A percentile compares a stretch with the other conserved stretches of the same genome.
phyloP scores from a whole-genome alignment of 2,888 invertebrate genomes.

The Acleris emargana region DNA sequence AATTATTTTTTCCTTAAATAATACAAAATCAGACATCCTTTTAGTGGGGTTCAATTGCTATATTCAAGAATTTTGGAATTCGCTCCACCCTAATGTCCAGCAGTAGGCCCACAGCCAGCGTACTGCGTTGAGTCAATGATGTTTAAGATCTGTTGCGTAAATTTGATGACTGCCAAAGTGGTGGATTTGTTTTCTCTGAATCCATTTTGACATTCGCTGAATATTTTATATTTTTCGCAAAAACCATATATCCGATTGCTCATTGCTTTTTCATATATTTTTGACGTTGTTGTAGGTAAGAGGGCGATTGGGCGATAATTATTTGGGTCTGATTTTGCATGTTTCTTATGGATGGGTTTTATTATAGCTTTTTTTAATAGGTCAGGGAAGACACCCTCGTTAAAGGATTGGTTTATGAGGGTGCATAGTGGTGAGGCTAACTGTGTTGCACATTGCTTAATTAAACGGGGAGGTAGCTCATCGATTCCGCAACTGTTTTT shows the following conservation, averaged over 20 bases:
- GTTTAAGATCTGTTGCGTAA: too few relatives aligned
- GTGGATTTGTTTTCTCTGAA: too few relatives aligned
- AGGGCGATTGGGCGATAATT: slow-evolving; percentile 38
- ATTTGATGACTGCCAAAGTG: too few relatives aligned
- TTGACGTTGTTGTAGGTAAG: slow-evolving; percentile 22
- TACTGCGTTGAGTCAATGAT: too few relatives aligned
- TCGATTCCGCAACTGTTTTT: slow-evolving; percentile 6
- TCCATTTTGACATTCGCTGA: slow-evolving; percentile 19
- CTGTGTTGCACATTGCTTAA: slow-evolving; percentile 2
- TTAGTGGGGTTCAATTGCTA: too few relatives aligned
- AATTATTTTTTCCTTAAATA: too few relatives aligned
- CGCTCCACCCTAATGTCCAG: too few relatives aligned
- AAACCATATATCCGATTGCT: slow-evolving; percentile 20
- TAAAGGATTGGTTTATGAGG: slow-evolving; percentile 14
- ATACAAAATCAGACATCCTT: too few relatives aligned
- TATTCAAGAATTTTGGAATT: too few relatives aligned
- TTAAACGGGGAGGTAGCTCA: slow-evolving; percentile 8
- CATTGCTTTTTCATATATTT: slow-evolving; percentile 37
- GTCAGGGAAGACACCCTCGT: slow-evolving; percentile 21
- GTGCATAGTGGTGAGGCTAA: not conserved
- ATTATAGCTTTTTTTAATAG: slow-evolving; percentile 30
- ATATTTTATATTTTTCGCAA: slow-evolving; percentile 33
- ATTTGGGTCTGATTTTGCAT: slow-evolving; percentile 9
- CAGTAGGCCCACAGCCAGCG: too few relatives aligned
- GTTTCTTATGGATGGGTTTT: slow-evolving; percentile 37